phyloP scores from a whole-genome alignment of 1,140 invertebrate species.

The Brachystomella parvula region DNA sequence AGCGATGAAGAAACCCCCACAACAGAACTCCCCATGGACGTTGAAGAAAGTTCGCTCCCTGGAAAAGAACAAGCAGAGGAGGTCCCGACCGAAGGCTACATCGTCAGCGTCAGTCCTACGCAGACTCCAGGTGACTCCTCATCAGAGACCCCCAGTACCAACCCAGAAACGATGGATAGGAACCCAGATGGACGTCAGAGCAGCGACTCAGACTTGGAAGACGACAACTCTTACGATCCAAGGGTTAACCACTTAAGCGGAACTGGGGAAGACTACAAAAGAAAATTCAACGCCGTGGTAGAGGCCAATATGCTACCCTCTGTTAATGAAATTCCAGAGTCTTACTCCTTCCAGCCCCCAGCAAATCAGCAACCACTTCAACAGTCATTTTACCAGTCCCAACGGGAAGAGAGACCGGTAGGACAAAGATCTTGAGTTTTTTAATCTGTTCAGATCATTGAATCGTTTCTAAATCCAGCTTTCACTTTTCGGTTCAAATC shows the following conservation, averaged over 20 bases:
- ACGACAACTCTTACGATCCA: background rate
- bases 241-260: background rate
- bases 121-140: background rate
- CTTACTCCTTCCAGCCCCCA: background rate
- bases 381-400: slow-evolving; percentile 15
- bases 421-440: background rate
- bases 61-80: too few relatives aligned
- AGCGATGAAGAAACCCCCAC: background rate
- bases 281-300: background rate
- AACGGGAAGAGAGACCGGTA: background rate
- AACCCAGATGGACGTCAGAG: background rate
- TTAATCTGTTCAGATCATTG: background rate
- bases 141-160: background rate
- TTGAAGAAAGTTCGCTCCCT: background rate
- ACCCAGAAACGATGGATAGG: slow-evolving; percentile 3
- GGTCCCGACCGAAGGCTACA: too few relatives aligned
- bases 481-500: background rate
- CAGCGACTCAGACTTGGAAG: background rate
- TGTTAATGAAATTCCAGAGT: background rate
- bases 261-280: background rate
- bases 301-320: background rate
- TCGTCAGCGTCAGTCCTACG: background rate
- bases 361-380: slow-evolving; percentile 31
- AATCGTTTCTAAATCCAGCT: background rate
- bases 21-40: background rate